Evolutionary conservation across 2,888 invertebrate genomes (phyloP), one percentile per base, ranked within the genome.

Genomic region (Sepioteuthis lessoniana): DNA sequence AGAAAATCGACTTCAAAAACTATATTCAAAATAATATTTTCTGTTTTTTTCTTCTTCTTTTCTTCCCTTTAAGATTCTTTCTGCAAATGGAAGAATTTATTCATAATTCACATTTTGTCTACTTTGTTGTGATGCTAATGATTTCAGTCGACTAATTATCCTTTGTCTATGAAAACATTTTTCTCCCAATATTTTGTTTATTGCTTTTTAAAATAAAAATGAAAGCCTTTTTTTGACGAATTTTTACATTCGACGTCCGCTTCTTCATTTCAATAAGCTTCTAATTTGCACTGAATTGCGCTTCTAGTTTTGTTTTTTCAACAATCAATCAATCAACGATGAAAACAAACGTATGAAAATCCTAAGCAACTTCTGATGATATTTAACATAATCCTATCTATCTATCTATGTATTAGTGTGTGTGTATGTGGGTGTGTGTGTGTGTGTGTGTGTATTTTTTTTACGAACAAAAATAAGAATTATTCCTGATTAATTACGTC

Each of bases 301-400:
- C 10, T 76, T 25, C 4, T 28, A 5, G 7, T 55, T 55, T 76
- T 55, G 21, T 76, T 76, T 16, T 35, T 35, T 76, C 76, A 76
- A 76, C n/a, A n/a, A 76, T 76, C 76, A n/a, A 76, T 76, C 76
- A 76, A 76, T 76, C 76, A 76, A 76, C 76, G 76, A 76, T 35
- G n/a, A 35, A n/a, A 76, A 76, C 76, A 55, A 55, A 55, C 25
- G 25, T 21, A 55, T 55, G 25, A 2, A 25, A 21, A 55, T 55
- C 35, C 0, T 13, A 76, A 35, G n/a, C n/a, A n/a, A 76, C n/a
- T 76, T 76, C 76, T n/a, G 4, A 76, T 76, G n/a, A 16, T 13
- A 76, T 35, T 35, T 76, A 76, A 35, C 16, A 76, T n/a, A 76
- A 76, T 76, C 13, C 28, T 60, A 60, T 31, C 21, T 31, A 60